These are phyloP conservation scores for Gasteruption jaculator DNA, from an alignment of 2,888 invertebrate species.

Conservation along the genomic window DNA sequence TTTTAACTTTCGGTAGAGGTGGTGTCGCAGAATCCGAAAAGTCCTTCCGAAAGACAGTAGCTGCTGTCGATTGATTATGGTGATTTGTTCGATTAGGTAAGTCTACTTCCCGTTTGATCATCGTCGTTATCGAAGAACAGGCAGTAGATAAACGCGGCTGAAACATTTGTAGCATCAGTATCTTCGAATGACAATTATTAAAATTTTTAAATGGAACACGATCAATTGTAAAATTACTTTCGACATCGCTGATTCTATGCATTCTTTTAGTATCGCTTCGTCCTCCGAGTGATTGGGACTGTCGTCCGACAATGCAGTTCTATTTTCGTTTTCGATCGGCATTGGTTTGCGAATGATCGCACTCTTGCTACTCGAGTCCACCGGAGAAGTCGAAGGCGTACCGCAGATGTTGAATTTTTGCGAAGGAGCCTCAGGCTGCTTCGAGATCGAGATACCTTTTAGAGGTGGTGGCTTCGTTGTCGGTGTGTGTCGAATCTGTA, in stretches of 20 bases:
- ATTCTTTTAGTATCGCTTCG: constrained; percentile 62
- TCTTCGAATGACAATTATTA: not conserved
- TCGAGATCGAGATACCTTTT: constrained; percentile 21
- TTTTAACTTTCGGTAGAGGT: too few species aligned
- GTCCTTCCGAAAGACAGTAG: too few species aligned
- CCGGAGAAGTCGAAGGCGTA: constrained; percentile 37
- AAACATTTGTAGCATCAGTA: not conserved
- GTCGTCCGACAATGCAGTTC: constrained; percentile 62
- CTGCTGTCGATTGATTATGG: too few species aligned
- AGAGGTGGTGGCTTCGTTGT: constrained; percentile 25
- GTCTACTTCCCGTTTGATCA: too few species aligned
- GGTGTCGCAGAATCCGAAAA: too few species aligned
- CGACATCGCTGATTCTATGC: constrained; percentile 62
- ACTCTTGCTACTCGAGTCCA: constrained; percentile 30
- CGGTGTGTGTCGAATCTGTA: constrained; percentile 27
- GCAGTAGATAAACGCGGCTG: constrained; percentile 17
- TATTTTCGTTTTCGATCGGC: constrained; percentile 34
- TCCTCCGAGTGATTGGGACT: constrained; percentile 62
- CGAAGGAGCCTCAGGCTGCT: constrained; percentile 19
- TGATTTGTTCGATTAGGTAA: too few species aligned
- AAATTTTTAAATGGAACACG: not conserved
- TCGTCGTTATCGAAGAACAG: constrained; percentile 13
- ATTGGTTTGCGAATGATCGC: constrained; percentile 21
- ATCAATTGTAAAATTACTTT: constrained; percentile 48
- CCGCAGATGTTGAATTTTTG: constrained; percentile 30